Conservation (phyloP, 2,888 invertebrate species). For the Acanthosepion lycidas region DNA sequence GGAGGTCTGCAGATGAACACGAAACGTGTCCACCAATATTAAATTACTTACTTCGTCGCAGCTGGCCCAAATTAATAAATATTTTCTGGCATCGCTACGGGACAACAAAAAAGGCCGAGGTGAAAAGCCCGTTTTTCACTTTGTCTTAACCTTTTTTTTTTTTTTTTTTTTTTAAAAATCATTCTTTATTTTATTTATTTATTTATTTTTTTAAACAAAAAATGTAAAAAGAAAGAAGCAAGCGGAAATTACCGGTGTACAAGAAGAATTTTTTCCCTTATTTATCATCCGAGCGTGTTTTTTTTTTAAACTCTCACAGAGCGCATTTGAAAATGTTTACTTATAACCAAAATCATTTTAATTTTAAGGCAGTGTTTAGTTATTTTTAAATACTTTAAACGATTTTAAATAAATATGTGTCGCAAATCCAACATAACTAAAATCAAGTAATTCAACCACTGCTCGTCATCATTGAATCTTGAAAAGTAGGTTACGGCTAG, state of each 20-base stretch:
- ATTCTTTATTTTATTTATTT: not conserved
- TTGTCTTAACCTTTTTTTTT: not conserved
- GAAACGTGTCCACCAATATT: not conserved
- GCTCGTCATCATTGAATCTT: not conserved
- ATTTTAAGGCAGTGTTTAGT: not conserved
- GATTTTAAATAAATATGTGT: not conserved
- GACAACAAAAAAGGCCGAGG: not conserved
- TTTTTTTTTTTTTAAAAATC: not conserved
- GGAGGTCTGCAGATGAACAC: not conserved
- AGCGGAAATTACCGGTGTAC: not conserved
- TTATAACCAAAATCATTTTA: not conserved
- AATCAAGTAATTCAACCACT: not conserved
- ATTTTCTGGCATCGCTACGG: not conserved
- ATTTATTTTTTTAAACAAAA: not conserved
- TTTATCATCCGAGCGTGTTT: not conserved
- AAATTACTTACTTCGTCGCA: not conserved
- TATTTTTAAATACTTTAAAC: not conserved
- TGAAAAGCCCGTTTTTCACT: not conserved
- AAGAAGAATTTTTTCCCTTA: not conserved
- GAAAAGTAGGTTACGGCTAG: not conserved
- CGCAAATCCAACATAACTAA: not conserved
- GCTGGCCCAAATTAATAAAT: not conserved
- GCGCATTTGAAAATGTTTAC: not conserved
- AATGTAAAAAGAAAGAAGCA: not conserved
- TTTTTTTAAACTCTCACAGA: not conserved